phyloP scores from a whole-genome alignment of 2,113 vertebrate genomes.

The Cyprinus carpio region DNA sequence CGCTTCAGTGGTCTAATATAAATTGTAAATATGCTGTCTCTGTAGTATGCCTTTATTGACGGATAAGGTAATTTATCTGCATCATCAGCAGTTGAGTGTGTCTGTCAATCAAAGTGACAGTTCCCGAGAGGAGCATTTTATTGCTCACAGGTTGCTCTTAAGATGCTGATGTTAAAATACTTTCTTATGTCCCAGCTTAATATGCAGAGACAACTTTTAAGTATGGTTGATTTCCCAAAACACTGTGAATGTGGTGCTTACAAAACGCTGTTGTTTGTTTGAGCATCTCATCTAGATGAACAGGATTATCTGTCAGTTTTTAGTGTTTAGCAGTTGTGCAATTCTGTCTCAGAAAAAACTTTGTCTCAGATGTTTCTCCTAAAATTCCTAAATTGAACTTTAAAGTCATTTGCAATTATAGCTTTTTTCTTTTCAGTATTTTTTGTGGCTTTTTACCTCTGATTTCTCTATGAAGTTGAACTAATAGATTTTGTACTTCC shows the following conservation, averaged over 20 bases:
- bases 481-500: too few species aligned
- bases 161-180: constrained; percentile 1
- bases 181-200: not conserved
- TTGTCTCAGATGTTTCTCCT: too few species aligned
- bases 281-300: not conserved
- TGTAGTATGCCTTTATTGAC: constrained; percentile 14
- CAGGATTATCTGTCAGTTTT: not conserved
- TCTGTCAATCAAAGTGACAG: constrained; percentile 32
- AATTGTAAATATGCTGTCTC: constrained; percentile 40
- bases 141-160: not conserved
- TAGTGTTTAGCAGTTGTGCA: not conserved
- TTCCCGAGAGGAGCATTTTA: constrained; percentile 7
- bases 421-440: too few species aligned
- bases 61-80: constrained; percentile 30
- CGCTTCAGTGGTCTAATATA: constrained; percentile 24
- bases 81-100: constrained; percentile 28
- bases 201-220: constrained; percentile 9
- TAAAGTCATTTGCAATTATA: not conserved
- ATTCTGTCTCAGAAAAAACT: too few species aligned
- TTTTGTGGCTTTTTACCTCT: too few species aligned
- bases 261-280: not conserved
- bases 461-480: too few species aligned
- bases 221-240: not conserved
- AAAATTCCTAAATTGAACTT: too few species aligned
- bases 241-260: not conserved